Evolutionary conservation across 2,113 vertebrate genomes (phyloP).

Genomic region (Delphinus delphis): DNA sequence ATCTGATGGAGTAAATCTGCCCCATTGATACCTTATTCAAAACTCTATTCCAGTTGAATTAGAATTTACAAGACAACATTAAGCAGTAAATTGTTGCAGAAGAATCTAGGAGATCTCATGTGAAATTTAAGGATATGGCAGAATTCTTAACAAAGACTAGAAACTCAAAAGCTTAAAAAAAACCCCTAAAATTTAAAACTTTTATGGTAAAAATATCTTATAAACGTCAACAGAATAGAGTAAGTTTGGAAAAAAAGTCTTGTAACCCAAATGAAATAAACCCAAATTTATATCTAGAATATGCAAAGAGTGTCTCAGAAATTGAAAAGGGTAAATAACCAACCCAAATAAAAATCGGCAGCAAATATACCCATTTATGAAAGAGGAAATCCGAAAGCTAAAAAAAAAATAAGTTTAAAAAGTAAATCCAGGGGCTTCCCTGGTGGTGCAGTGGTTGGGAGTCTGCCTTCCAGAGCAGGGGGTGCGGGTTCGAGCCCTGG

Average conservation of each 20-base stretch:
- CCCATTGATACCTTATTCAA: not conserved
- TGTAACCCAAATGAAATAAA: not conserved
- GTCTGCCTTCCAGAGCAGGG: too few species aligned
- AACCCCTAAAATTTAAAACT: too few species aligned
- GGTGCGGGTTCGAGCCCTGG: rapidly evolving
- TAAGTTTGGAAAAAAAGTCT: not conserved
- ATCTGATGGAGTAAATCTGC: not conserved
- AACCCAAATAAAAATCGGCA: not conserved
- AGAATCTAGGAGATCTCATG: not conserved
- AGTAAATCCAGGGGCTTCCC: not conserved
- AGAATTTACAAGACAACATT: not conserved
- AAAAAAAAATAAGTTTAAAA: not conserved
- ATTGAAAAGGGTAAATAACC: not conserved
- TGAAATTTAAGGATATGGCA: not conserved
- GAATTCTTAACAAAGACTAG: not conserved
- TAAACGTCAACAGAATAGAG: not conserved
- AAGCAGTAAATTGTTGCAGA: not conserved
- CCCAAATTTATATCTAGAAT: not conserved
- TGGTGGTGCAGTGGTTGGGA: too few species aligned
- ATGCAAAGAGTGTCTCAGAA: not conserved
- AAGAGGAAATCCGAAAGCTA: not conserved
- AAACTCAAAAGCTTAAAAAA: not conserved
- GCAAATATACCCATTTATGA: not conserved
- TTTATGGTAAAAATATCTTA: not conserved
- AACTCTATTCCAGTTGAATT: not conserved